phyloP scores from a whole-genome alignment of 2,797 vertebrate species.

The Megaceryle alcyon region DNA sequence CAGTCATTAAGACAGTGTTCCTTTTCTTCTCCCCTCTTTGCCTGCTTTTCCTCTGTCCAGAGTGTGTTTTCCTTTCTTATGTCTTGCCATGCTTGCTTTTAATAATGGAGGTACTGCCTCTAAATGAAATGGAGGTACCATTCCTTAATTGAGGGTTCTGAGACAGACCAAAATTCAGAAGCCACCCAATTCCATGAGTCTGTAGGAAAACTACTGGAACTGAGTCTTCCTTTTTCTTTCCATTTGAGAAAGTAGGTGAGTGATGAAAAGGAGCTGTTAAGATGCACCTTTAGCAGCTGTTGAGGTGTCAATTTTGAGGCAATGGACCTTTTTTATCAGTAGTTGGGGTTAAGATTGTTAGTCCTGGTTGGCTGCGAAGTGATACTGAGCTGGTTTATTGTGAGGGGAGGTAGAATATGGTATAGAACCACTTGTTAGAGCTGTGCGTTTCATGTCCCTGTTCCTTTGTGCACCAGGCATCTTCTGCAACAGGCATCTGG shows the following conservation, averaged over 20 bases:
- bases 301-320: conserved; percentile 43
- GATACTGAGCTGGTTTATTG: not conserved
- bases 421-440: not conserved
- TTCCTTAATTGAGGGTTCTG: not conserved
- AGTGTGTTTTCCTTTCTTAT: not conserved
- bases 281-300: conserved; percentile 14
- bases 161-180: not conserved
- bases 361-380: not conserved
- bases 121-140: not conserved
- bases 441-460: not conserved
- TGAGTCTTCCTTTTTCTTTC: conserved; percentile 8
- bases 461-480: not conserved
- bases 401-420: not conserved
- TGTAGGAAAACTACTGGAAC: conserved; percentile 33
- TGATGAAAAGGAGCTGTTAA: conserved; percentile 23
- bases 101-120: not conserved
- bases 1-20: not conserved
- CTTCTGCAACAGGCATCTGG: not conserved
- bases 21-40: not conserved
- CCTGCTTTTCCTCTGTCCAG: not conserved
- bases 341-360: not conserved
- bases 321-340: conserved; percentile 16
- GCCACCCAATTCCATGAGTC: not conserved
- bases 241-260: not conserved
- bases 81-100: not conserved